Evolutionary conservation across 1,140 invertebrate genomes (phyloP).

Genomic region (Tetragnatha versicolor): DNA sequence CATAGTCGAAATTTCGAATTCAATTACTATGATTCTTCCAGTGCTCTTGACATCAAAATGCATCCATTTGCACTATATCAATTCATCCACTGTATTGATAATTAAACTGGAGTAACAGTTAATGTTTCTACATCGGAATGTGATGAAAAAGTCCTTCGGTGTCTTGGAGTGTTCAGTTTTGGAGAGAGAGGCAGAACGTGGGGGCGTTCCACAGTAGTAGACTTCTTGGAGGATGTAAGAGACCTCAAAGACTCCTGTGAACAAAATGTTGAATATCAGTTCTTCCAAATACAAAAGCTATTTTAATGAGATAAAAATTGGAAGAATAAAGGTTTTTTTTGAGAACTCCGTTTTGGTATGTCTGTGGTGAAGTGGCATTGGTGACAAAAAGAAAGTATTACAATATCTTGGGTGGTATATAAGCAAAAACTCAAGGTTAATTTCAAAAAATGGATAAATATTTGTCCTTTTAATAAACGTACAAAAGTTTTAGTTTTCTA

Average conservation of each 20-base stretch:
- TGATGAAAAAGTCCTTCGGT: constrained; percentile 51
- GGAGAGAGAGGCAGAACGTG: constrained; percentile 38
- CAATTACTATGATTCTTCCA: neutral
- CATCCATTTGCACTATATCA: neutral
- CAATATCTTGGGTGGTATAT: no score
- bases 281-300: no score
- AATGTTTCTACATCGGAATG: constrained; percentile 54
- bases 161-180: constrained; percentile 34
- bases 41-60: neutral
- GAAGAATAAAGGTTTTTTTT: no score
- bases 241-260: constrained; percentile 45
- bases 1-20: neutral
- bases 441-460: no score
- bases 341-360: no score
- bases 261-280: no score
- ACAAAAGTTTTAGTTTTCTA: no score
- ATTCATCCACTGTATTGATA: neutral
- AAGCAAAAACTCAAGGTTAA: no score
- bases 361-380: no score
- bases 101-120: constrained; percentile 50
- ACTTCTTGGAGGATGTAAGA: constrained; percentile 34
- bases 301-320: no score
- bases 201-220: constrained; percentile 22
- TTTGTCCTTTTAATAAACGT: no score
- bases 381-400: no score